A percentile compares a stretch with the other conserved stretches of the same genome.
Conservation (phyloP, 2,888 invertebrate genomes). For the Pimpla rufipes region DNA sequence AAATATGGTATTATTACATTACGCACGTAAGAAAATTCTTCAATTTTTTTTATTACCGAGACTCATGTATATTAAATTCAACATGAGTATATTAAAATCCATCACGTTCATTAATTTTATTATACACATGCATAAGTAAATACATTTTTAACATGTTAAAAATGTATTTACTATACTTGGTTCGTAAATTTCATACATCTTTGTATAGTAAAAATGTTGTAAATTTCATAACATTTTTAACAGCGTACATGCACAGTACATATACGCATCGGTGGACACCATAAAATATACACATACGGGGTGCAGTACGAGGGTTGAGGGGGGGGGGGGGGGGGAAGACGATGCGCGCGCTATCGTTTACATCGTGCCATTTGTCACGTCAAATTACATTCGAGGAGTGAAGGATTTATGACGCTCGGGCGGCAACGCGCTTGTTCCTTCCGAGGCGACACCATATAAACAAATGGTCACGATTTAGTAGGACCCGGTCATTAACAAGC, state of each 20-base stretch:
- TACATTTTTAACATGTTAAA: too few species aligned
- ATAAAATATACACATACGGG: constrained; percentile 34
- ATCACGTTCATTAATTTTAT: too few species aligned
- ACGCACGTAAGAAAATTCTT: too few species aligned
- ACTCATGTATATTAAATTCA: too few species aligned
- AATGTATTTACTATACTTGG: too few species aligned
- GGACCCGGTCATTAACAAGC: constrained; percentile 81
- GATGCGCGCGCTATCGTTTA: constrained; percentile 78
- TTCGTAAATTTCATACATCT: too few species aligned
- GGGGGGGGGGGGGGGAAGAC: constrained; percentile 38
- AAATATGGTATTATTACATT: too few species aligned
- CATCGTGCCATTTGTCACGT: constrained; percentile 83
- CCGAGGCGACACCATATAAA: constrained; percentile 80
- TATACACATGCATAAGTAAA: too few species aligned
- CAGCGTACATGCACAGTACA: constrained; percentile 28
- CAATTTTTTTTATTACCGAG: too few species aligned
- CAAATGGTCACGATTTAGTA: constrained; percentile 82
- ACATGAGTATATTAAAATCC: too few species aligned
- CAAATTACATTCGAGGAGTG: constrained; percentile 79
- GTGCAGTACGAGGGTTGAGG: constrained; percentile 35
- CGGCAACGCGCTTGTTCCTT: constrained; percentile 77
- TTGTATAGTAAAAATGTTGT: too few species aligned
- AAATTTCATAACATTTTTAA: too few species aligned
- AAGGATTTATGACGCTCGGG: constrained; percentile 81
- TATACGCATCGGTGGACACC: constrained; percentile 1